A percentile compares a stretch with the other conserved stretches of the same genome.
Evolutionary conservation across 2,797 vertebrate species (phyloP).

Genomic region (Apodemus agrarius): DNA sequence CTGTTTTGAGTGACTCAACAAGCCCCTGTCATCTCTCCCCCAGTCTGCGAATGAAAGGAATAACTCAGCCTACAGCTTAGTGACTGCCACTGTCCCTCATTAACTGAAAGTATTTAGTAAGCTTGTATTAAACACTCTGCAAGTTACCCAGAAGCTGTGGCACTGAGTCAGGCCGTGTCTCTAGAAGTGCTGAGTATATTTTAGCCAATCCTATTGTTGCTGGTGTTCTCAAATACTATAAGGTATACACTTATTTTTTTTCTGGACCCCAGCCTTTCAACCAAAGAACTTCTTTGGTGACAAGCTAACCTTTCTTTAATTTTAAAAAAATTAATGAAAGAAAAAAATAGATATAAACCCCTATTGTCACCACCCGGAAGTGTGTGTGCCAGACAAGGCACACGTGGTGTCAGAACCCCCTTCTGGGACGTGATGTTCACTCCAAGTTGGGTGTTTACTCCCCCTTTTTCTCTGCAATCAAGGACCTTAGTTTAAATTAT

Average conservation of each 20-base stretch:
- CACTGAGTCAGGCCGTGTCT: conserved; percentile 16
- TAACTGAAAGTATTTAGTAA: conserved; percentile 68
- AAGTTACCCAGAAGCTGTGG: conserved; percentile 51
- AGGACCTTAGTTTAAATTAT: neutral
- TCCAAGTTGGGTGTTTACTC: neutral
- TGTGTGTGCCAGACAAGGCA: neutral
- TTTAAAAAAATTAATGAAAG: conserved; percentile 40
- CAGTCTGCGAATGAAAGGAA: conserved; percentile 68
- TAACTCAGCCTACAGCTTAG: conserved; percentile 70
- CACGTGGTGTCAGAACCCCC: neutral
- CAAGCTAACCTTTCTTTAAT: conserved; percentile 50
- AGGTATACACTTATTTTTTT: conserved; percentile 13
- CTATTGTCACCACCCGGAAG: neutral
- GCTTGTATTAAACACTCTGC: conserved; percentile 46
- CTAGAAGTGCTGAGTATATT: neutral
- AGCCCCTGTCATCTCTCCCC: conserved; percentile 71
- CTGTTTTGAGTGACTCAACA: conserved; percentile 78
- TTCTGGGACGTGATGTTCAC: neutral
- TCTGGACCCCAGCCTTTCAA: conserved; percentile 45
- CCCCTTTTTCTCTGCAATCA: neutral
- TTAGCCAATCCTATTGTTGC: conserved; percentile 9
- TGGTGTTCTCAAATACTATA: conserved; percentile 14
- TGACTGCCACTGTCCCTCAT: conserved; percentile 44
- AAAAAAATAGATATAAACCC: neutral
- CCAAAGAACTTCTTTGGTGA: conserved; percentile 46